These are phyloP conservation scores for Peromyscus eremicus DNA, from an alignment of 2,797 vertebrate genomes.

Conservation along the genomic window DNA sequence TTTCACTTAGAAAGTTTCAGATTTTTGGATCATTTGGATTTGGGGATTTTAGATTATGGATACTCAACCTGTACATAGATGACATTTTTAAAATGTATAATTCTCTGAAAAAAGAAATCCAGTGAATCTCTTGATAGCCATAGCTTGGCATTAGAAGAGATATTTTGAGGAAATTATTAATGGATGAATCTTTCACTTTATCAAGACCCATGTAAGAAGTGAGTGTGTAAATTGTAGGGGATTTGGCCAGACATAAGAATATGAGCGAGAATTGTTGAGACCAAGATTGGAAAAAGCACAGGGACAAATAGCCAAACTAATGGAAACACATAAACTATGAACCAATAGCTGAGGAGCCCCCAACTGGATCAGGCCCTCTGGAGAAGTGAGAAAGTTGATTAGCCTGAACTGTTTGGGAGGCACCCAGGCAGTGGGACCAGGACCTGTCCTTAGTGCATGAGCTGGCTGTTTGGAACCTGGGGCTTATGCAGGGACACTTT, in stretches of 20 bases:
- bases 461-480: no score
- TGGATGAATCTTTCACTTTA: background rate
- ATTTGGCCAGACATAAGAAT: conserved; percentile 17
- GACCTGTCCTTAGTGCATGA: no score
- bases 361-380: no score
- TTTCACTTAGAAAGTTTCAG: background rate
- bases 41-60: background rate
- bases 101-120: background rate
- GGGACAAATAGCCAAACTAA: no score
- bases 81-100: conserved; percentile 1
- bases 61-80: background rate
- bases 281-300: no score
- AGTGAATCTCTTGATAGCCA: background rate
- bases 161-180: background rate
- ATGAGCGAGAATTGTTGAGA: no score
- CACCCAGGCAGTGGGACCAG: no score
- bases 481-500: no score
- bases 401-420: no score
- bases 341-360: no score
- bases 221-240: background rate
- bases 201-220: conserved; percentile 1
- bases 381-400: no score
- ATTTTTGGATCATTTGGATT: background rate
- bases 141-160: background rate
- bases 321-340: no score